Evolutionary conservation across 2,888 invertebrate genomes (phyloP).

Genomic region (Eurytoma californica): DNA sequence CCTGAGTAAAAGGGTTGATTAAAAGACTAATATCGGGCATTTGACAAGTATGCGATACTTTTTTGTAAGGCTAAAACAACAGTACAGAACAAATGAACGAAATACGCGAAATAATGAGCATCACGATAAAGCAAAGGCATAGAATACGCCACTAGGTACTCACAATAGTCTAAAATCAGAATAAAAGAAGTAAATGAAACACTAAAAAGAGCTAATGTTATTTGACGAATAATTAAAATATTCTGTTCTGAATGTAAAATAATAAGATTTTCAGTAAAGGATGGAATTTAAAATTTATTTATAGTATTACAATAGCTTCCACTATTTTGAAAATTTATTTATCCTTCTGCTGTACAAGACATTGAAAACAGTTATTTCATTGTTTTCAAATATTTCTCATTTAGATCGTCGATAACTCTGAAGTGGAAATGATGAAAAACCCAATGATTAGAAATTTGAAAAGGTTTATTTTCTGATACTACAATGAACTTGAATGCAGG

Average conservation of each 20-base stretch:
- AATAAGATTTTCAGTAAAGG: too few relatives aligned
- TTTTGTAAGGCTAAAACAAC: conserved; percentile 18
- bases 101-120: conserved; percentile 21
- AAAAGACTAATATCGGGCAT: background rate
- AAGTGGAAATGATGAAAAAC: conserved; percentile 7
- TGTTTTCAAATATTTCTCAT: too few relatives aligned
- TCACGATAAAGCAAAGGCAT: conserved; percentile 43
- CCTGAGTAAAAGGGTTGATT: too few relatives aligned
- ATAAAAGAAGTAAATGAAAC: conserved; percentile 15
- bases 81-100: conserved; percentile 12
- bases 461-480: conserved; percentile 3
- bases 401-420: conserved; percentile 9
- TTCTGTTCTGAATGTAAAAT: background rate
- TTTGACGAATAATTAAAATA: conserved; percentile 2
- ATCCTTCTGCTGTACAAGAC: background rate
- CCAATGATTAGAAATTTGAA: too few relatives aligned
- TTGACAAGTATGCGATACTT: conserved; percentile 24
- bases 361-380: too few relatives aligned
- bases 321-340: conserved; percentile 32
- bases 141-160: conserved; percentile 13
- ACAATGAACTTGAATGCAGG: conserved; percentile 5
- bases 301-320: background rate
- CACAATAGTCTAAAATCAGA: background rate
- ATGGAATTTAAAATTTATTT: too few relatives aligned
- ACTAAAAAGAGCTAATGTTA: conserved; percentile 10